Evolutionary conservation across 2,888 invertebrate genomes (phyloP).

Genomic region (Stenichneumon culpator): DNA sequence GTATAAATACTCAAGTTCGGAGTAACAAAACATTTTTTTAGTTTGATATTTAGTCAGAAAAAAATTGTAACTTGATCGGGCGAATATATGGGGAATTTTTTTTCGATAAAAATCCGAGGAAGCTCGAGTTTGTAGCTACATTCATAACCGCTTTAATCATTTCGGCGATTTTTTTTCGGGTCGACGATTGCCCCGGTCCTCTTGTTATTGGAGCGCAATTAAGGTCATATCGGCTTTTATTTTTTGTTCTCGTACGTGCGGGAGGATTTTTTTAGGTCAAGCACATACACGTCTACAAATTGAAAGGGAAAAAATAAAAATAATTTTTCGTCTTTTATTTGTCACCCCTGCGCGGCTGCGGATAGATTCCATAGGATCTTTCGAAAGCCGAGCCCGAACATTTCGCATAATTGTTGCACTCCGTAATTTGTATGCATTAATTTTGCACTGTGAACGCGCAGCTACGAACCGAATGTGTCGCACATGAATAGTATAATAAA

Average conservation of each 20-base stretch:
- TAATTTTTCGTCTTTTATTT: not conserved
- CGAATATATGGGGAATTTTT: not conserved
- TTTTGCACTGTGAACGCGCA: not conserved
- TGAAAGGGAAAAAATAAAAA: not conserved
- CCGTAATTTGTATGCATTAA: constrained; percentile 8
- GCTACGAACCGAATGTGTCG: not conserved
- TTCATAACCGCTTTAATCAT: not conserved
- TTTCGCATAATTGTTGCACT: constrained; percentile 7
- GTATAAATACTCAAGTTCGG: not conserved
- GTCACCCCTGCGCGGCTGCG: not conserved
- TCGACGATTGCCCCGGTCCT: not conserved
- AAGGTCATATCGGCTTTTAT: constrained; percentile 9
- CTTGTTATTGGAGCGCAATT: constrained; percentile 14
- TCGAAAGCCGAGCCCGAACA: not conserved
- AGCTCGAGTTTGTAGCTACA: not conserved
- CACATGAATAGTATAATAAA: not conserved
- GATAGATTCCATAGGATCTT: not conserved
- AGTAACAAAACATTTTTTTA: not conserved
- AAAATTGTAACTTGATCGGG: not conserved
- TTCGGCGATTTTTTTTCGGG: not conserved
- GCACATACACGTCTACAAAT: not conserved
- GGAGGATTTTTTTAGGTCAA: not conserved
- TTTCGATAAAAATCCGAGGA: not conserved
- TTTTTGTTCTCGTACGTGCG: not conserved
- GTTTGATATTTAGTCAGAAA: not conserved